Evolutionary conservation across 2,113 vertebrate species (phyloP).

Genomic region (Tupaia tana): DNA sequence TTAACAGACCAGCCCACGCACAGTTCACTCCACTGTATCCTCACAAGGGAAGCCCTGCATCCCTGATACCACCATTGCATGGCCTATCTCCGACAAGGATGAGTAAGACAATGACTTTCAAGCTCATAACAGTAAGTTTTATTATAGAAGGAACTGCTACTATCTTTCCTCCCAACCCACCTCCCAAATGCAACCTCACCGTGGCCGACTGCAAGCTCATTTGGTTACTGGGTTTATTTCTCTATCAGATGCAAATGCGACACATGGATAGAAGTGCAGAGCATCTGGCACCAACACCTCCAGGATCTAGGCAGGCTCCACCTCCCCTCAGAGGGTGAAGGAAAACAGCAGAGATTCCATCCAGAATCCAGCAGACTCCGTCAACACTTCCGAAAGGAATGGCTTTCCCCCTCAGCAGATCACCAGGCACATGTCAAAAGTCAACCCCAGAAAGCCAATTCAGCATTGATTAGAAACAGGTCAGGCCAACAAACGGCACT

Average conservation of each 20-base stretch:
- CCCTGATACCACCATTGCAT: constrained; percentile 19
- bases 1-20: background rate
- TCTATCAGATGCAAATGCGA: background rate
- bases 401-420: background rate
- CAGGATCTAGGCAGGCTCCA: background rate
- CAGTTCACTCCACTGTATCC: constrained; percentile 2
- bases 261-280: background rate
- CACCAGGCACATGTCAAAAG: background rate
- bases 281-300: background rate
- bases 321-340: background rate
- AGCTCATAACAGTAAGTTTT: constrained; percentile 45
- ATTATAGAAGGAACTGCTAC: constrained; percentile 38
- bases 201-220: background rate
- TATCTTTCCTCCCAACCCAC: background rate
- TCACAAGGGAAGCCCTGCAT: background rate
- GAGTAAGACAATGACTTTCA: constrained; percentile 73
- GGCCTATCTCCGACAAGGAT: constrained; percentile 55
- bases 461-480: background rate
- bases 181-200: background rate
- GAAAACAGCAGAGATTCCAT: background rate
- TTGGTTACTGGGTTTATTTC: background rate
- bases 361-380: background rate
- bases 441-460: background rate
- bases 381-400: background rate
- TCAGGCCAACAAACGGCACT: no score